Evolutionary conservation across 2,797 vertebrate genomes (phyloP), one percentile per base, ranked within the genome.

Genomic region (Pangasius djambal): DNA sequence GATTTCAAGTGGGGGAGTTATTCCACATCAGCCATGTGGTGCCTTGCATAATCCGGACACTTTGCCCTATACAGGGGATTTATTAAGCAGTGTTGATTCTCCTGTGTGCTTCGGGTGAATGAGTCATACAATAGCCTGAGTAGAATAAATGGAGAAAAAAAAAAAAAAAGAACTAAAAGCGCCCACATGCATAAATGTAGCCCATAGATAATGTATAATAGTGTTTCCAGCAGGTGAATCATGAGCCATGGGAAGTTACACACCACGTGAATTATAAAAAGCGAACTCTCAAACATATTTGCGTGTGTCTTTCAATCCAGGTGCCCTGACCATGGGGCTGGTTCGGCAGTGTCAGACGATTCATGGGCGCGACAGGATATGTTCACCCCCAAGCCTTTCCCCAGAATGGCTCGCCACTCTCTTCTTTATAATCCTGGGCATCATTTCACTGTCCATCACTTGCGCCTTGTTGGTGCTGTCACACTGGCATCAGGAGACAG

Each of bases 351-450:
- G 98, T 96, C 98, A 99, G 93, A 99, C 99, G 88, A 99, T 99
- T 95, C 98, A 99, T 77, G 98, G 99, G 92, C 97, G 99, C 93
- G 97, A 98, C 95, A 97, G 98, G 94, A 98, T 97, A 88, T 99
- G 99, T 92, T 98, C 99, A 93, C 98, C 98, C 77, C 98, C 99
- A 13, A 97, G 97, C 94, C 97, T 99, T 90, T 98, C 99, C 90
- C 98, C 98, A 0, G 99, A 99, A 95, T 99, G 99, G 99, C 97
- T 99, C 94, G 98, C 98, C 90, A 98, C 98, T 25, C 97, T 99
- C 85, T 99, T 99, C 97, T 99, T 99, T 95, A 99, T 99, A 96
- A 98, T 99, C 95, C 97, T 99, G 97, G 98, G 99, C 94, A 99
- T 99, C 95, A 97, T 99, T 96, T 99, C 98, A 93, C 97, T 99